phyloP scores from a whole-genome alignment of 1,140 invertebrate genomes.

The Calycopis cecrops region DNA sequence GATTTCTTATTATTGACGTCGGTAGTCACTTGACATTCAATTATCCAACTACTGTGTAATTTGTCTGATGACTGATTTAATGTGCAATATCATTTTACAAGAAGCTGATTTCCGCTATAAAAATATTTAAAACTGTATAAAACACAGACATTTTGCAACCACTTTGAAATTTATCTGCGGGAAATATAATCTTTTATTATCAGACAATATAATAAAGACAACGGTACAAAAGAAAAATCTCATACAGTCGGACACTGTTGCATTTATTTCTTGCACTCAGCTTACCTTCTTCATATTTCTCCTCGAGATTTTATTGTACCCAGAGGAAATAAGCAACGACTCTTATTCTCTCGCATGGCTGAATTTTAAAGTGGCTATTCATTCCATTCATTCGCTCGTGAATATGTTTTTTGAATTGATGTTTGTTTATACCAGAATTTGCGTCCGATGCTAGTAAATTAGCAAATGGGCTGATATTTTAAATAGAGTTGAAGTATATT shows the following conservation, averaged over 20 bases:
- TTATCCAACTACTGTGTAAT: too few species aligned
- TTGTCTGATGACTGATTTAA: too few species aligned
- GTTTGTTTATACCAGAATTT: too few species aligned
- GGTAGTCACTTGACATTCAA: too few species aligned
- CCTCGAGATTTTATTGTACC: slow-evolving; percentile 35
- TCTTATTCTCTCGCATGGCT: slow-evolving; percentile 23
- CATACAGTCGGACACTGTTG: slow-evolving; percentile 20
- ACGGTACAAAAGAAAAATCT: slow-evolving; percentile 8
- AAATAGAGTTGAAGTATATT: too few species aligned
- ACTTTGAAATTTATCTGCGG: slow-evolving; percentile 11
- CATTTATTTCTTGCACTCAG: slow-evolving; percentile 21
- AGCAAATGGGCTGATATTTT: not conserved
- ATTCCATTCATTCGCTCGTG: slow-evolving; percentile 6
- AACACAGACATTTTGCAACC: not conserved
- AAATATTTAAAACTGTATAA: too few species aligned
- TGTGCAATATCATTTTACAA: too few species aligned
- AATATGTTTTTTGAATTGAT: not conserved
- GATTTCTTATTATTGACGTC: too few species aligned
- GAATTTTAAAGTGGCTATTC: slow-evolving; percentile 18
- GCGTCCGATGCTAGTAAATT: too few species aligned
- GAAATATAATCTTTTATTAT: not conserved
- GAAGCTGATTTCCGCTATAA: too few species aligned
- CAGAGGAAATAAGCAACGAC: slow-evolving; percentile 38
- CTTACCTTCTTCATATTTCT: slow-evolving; percentile 38
- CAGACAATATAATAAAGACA: slow-evolving; percentile 10